phyloP scores from a whole-genome alignment of 2,113 vertebrate species.

The Sorex araneus region DNA sequence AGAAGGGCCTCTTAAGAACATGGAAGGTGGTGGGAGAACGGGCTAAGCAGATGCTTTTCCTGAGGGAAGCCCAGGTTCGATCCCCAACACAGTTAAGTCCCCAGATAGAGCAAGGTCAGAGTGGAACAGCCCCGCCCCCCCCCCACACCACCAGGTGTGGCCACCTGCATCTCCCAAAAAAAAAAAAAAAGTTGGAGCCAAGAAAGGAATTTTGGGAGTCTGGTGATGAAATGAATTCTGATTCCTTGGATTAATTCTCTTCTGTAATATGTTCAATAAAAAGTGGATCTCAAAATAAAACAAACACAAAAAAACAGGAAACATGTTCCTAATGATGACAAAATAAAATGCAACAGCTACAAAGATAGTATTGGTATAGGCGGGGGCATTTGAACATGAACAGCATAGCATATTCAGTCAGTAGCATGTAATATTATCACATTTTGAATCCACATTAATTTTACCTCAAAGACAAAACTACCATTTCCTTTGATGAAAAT shows the following conservation, averaged over 20 bases:
- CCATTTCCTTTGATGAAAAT: not conserved
- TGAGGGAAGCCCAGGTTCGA: too few species aligned
- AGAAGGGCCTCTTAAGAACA: not conserved
- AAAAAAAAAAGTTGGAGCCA: not conserved
- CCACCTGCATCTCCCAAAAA: too few species aligned
- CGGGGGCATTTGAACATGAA: not conserved
- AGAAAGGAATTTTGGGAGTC: not conserved
- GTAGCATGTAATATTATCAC: not conserved
- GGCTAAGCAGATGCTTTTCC: too few species aligned
- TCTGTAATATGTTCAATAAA: not conserved
- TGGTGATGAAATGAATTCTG: not conserved
- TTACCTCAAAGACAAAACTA: too few species aligned
- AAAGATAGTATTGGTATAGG: not conserved
- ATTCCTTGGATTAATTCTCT: not conserved
- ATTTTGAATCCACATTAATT: not conserved
- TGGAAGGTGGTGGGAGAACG: too few species aligned
- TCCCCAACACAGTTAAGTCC: too few species aligned
- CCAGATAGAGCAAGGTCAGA: too few species aligned
- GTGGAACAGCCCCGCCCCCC: too few species aligned
- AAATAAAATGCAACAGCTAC: not conserved
- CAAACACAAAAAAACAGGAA: not conserved
- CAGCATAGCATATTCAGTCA: not conserved
- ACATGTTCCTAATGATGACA: slow-evolving; percentile 1
- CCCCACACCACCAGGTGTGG: too few species aligned
- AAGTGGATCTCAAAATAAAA: not conserved